Percentiles rank a stretch among this genome's conserved stretches.
Evolutionary conservation across 2,797 vertebrate species (phyloP).

Genomic region (Ctenosaura bakeri): DNA sequence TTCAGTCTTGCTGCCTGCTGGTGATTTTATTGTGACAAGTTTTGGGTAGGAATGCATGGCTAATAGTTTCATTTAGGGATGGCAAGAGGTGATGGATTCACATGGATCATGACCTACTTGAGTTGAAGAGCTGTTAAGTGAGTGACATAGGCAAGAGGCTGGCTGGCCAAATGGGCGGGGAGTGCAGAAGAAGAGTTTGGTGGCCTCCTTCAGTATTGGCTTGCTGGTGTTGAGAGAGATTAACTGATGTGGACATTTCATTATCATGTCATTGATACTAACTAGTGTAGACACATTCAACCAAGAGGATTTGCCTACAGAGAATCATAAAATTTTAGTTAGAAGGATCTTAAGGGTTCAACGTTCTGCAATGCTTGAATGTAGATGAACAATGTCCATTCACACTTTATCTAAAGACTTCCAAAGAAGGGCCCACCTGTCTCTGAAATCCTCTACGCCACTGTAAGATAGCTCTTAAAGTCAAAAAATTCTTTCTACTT

Average conservation of each 20-base stretch:
- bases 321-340: background rate
- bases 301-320: too few species aligned
- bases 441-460: too few species aligned
- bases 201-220: too few species aligned
- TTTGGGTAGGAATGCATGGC: background rate
- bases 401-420: too few species aligned
- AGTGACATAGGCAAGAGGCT: too few species aligned
- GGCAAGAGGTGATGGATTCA: background rate
- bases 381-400: background rate
- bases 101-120: background rate
- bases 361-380: background rate
- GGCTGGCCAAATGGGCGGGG: background rate
- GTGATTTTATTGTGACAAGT: background rate
- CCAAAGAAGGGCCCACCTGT: too few species aligned
- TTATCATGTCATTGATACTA: too few species aligned
- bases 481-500: too few species aligned
- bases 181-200: background rate
- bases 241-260: too few species aligned
- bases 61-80: background rate
- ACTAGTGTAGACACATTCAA: too few species aligned
- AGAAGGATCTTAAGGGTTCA: background rate
- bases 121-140: background rate
- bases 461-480: too few species aligned
- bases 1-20: slow-evolving; percentile 22
- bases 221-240: too few species aligned